Base-by-base conservation (phyloP, 2,797 vertebrate genomes). In the Eleutherodactylus coqui region DNA sequence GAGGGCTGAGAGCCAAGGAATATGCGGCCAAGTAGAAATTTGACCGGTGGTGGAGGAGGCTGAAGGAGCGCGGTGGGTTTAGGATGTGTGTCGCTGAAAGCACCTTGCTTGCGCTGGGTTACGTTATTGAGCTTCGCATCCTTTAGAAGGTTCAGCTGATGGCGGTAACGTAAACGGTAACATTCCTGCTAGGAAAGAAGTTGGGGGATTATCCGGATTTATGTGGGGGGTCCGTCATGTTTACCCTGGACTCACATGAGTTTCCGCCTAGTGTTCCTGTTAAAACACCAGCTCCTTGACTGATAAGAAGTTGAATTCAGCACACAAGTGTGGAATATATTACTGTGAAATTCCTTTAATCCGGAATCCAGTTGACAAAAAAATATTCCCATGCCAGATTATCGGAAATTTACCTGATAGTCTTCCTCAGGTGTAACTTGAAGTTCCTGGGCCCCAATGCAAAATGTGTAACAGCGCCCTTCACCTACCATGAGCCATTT, bases 1-100 rank as follows among this genome's bases (percentile, higher is more conserved):
- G 62, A 43, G 75, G 73, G 75, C 53, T 7, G 14, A 29, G 32
- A 51, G 64, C 41, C 34, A 41, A 14, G n/a, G 34, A 49, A 60
- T 53, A 86, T 82, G 62, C 62, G 36, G 85, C 58, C 60, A 47
- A 47, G 43, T 21, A 58, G 45, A 81, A 75, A 69, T 27, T 16
- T 24, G 70, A 70, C 32, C 16, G 29, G 75, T 36, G 81, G 64
- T 62, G 70, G 47, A 38, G 80, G 75, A 32, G 41, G 80, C 29
- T 13, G 32, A 21, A 45, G 73, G 27, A n/a, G 58, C 3, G 38
- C 16, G n/a, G 45, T 45, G 36, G 36, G 21, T 27, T 41, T 69
- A 9, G 75, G 60, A 21, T 75, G 16, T 24, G 36, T 9, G 49
- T 4, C 24, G 38, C 27, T 32, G 78, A 81, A 24, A 27, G 85